Base-by-base conservation (phyloP, 2,113 vertebrate species). In the Oophaga pumilio region DNA sequence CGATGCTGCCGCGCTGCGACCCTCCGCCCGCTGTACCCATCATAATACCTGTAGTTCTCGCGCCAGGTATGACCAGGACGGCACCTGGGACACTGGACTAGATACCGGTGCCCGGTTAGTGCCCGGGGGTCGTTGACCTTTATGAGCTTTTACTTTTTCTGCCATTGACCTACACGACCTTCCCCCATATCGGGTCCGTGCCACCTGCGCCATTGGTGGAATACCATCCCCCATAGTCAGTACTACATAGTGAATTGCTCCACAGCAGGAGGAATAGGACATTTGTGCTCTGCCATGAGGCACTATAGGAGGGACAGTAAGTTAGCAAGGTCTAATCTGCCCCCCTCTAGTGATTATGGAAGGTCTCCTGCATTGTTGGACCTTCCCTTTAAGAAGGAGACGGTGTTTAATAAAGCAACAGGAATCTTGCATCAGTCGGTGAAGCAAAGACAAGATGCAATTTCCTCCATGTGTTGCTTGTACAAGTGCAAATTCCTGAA, bases 341-440 rank as follows among this genome's bases (percentile, higher is more conserved):
- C 69, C 1, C 18, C 15, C 8, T 18, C 26, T 0, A 8, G 69
- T 43, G 4, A 3, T 28, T 73, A 15, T 2, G 28, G 26, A 73
- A 43, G 28, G 6, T 33, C 2, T 43, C 69, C 7, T 18, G 28
- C 15, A 8, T 6, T 26, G 8, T 20, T 28, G 68, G 68, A 15
- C 7, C 33, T 43, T 18, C 69, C 28, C 69, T 73, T 73, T 73
- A 76, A 76, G 73, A 50, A 52, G 2, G 13, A 52, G 73, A 52
- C 22, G 11, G 18, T n/a, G 18, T 22, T 76, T 50, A 50, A 71
- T 33, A 33, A 71, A 73, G 69, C 26, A 14, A 18, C 15, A n/a
- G 10, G 12, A 76, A 52, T 76, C 73, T 76, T 50, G 73, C 73
- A 76, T 76, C 73, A 76, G 73, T 52, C 10, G 52, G 73, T 20